A percentile compares a stretch with the other conserved stretches of the same genome.
phyloP scores from a whole-genome alignment of 1,140 invertebrate genomes.

The Drosophila pruinosa region DNA sequence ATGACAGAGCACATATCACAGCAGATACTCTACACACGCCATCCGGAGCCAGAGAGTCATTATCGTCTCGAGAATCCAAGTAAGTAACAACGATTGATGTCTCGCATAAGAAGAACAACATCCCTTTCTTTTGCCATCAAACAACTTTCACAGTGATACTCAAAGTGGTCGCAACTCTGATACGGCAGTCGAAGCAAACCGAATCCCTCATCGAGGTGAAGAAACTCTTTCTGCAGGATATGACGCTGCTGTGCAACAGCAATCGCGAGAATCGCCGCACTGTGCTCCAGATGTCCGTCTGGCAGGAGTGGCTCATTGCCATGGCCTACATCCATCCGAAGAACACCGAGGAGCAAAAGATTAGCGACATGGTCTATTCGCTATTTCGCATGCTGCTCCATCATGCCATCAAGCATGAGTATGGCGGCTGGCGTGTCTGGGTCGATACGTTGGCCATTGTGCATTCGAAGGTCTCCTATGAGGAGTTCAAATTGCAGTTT shows the following conservation, averaged over 20 bases:
- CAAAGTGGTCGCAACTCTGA: conserved; percentile 98
- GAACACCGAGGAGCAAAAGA: conserved; percentile 96
- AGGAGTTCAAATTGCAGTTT: conserved; percentile 98
- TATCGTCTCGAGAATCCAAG: conserved; percentile 98
- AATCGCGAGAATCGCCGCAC: conserved; percentile 98
- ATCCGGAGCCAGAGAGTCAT: conserved; percentile 96
- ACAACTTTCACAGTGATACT: conserved; percentile 96
- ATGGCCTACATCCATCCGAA: conserved; percentile 99
- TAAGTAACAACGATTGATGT: conserved; percentile 84
- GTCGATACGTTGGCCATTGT: conserved; percentile 99
- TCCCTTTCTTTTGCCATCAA: neutral
- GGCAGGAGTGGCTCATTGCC: conserved; percentile 99
- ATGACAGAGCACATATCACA: conserved; percentile 98
- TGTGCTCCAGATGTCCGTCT: conserved; percentile 99
- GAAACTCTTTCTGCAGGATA: conserved; percentile 97
- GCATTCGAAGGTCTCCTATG: conserved; percentile 99
- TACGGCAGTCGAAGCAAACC: conserved; percentile 97
- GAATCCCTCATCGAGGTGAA: conserved; percentile 96
- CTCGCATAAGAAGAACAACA: no score
- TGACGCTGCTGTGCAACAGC: conserved; percentile 98
- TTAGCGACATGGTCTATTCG: conserved; percentile 99
- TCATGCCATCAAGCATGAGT: conserved; percentile 99
- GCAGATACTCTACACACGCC: conserved; percentile 95
- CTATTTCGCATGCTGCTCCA: conserved; percentile 98
- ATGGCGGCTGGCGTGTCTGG: conserved; percentile 99